Conservation (phyloP, 1,140 invertebrate species). For the Drosophila insularis region DNA sequence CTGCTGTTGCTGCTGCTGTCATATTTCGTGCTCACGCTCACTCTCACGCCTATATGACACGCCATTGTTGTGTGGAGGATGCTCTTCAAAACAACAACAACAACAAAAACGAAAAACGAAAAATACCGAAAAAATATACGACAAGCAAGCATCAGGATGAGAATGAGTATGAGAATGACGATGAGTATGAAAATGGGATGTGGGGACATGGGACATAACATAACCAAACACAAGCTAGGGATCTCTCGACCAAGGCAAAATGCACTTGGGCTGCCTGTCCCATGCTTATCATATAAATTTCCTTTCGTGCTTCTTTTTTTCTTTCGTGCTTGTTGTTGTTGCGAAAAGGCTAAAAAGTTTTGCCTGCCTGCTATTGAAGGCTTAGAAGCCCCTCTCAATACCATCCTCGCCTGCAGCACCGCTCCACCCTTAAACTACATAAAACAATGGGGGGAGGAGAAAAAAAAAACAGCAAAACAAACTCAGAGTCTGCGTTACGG, state of each 20-base stretch:
- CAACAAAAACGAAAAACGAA: conserved; percentile 23
- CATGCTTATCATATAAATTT: conserved; percentile 78
- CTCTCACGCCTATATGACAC: conserved; percentile 44
- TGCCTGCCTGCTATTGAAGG: conserved; percentile 70
- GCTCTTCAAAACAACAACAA: conserved; percentile 11
- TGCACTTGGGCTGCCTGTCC: conserved; percentile 45
- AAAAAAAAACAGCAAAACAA: conserved; percentile 1
- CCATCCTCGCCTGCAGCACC: too few relatives aligned
- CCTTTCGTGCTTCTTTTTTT: conserved; percentile 48
- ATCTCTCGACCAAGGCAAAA: background rate
- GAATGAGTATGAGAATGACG: conserved; percentile 11
- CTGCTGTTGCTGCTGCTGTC: conserved; percentile 58
- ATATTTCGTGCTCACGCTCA: conserved; percentile 67
- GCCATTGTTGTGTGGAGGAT: conserved; percentile 41
- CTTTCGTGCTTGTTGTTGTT: conserved; percentile 32
- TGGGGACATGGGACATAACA: conserved; percentile 46
- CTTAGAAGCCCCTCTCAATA: conserved; percentile 35
- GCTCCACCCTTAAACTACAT: conserved; percentile 37
- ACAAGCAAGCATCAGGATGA: background rate
- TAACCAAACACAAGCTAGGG: background rate
- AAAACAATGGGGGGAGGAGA: conserved; percentile 11
- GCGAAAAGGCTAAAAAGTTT: conserved; percentile 76
- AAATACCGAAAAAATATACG: conserved; percentile 8
- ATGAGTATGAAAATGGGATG: conserved; percentile 16
- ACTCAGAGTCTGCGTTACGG: conserved; percentile 8